A percentile compares a stretch with the other conserved stretches of the same genome.
Evolutionary conservation across 2,888 invertebrate species (phyloP).

Genomic region (Aspidiotus destructor): DNA sequence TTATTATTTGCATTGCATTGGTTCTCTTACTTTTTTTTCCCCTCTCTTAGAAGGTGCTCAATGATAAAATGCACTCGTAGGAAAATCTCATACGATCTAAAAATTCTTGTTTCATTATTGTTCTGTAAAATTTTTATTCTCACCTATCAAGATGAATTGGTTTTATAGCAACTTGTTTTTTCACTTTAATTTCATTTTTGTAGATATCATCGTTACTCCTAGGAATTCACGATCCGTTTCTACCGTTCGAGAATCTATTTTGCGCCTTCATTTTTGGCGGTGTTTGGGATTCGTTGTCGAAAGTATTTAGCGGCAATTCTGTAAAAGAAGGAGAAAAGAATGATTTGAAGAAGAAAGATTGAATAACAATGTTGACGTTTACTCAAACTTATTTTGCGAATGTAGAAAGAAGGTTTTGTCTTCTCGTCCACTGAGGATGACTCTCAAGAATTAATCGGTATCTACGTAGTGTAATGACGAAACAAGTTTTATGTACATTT

Average conservation of each 20-base stretch:
- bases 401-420: not conserved
- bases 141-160: not conserved
- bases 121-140: not conserved
- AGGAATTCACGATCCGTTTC: constrained; percentile 96
- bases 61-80: not conserved
- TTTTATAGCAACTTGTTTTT: not conserved
- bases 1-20: no score
- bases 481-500: no score
- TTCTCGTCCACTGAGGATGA: no score
- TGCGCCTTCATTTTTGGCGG: constrained; percentile 96
- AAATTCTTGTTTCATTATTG: not conserved
- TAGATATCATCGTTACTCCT: constrained; percentile 87
- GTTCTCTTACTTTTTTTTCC: no score
- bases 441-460: no score
- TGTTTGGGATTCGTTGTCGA: constrained; percentile 92
- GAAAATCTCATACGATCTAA: no score
- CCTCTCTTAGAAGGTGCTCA: no score
- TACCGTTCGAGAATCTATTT: constrained; percentile 96
- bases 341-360: constrained; percentile 74
- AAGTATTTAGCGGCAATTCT: constrained; percentile 72
- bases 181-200: constrained; percentile 30
- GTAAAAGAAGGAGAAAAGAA: constrained; percentile 66
- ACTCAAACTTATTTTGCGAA: not conserved
- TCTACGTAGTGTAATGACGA: no score
- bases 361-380: constrained; percentile 39